Base-by-base conservation (phyloP, 2,888 invertebrate genomes). In the Byasa hedistus region DNA sequence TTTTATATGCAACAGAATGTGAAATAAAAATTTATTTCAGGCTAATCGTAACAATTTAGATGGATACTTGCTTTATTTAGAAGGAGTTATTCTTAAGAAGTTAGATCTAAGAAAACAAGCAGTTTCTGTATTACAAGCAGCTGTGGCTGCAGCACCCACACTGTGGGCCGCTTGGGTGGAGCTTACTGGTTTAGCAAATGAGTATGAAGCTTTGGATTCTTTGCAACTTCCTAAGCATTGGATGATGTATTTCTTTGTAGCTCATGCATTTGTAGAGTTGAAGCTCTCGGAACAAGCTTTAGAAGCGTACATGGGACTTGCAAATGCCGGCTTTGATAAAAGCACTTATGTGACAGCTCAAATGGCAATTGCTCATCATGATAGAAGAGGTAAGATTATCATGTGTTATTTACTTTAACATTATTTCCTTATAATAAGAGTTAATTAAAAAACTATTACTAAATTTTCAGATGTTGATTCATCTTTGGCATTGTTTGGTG, bases 131-230 rank as follows among this genome's bases (percentile, higher is more conserved):
- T 92, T 99, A 55, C 93, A 96, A 23, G 95, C 96, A 76, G 94
- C 98, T 0, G 94, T 98, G 17, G 94, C 95, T 68, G 92, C 94
- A 55, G 94, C 95, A 64, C 98, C 98, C 0, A 94, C 97, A 77
- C 94, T 98, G 69, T 99, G 99, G 99, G 96, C 97, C 55, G 96
- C 98, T 0, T 99, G 99, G 97, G 92, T 97, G 48, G 98, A 99
- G 83, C 89, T 99, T 19, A 96, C 98, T 0, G 94, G 96, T 12
- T 89, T 99, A 1, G 95, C 99, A 64, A 94, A 95, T 70, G 96
- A 97, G 76, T 95, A 95, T 84, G 96, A 96, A 76, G 96, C 95
- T 61, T 80, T 96, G 23, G 92, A 94, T 68, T 91, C 93, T 3
- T 80, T 95, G 5, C 92, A 93, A 67, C 83, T 96, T 55, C 98